These are phyloP conservation scores for Emydocephalus ijimae DNA, from an alignment of 2,113 vertebrate genomes.

Conservation along the genomic window DNA sequence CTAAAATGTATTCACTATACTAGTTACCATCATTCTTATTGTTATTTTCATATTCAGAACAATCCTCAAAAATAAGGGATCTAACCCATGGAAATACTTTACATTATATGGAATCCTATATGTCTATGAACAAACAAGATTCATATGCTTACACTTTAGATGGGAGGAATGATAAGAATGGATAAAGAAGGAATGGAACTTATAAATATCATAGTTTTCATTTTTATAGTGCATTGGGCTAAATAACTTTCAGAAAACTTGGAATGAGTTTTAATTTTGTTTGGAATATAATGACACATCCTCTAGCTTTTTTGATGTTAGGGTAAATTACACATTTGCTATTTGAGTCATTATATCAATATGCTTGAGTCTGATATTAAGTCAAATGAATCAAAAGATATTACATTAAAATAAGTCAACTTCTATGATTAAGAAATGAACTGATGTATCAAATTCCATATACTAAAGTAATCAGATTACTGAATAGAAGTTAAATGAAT, in stretches of 20 bases:
- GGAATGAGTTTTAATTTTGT: not conserved
- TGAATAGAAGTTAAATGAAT: slow-evolving; percentile 14
- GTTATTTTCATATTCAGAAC: not conserved
- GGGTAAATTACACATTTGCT: not conserved
- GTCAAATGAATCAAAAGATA: slow-evolving; percentile 12
- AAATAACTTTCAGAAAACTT: not conserved
- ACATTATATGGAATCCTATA: not conserved
- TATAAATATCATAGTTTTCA: not conserved
- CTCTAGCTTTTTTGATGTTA: not conserved
- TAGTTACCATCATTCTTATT: not conserved
- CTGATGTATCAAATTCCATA: not conserved
- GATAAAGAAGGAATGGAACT: not conserved
- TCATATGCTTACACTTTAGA: not conserved
- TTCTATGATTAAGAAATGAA: slow-evolving; percentile 16
- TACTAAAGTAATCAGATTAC: slow-evolving; percentile 1
- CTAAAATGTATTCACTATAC: not conserved
- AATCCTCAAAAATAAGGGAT: not conserved
- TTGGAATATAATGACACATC: not conserved
- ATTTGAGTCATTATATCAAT: not conserved
- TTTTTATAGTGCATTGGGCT: not conserved
- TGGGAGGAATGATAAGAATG: not conserved
- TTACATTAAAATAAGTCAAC: slow-evolving; percentile 14
- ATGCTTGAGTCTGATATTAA: not conserved
- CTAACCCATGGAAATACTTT: not conserved
- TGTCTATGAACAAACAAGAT: not conserved